A percentile compares a stretch with the other conserved stretches of the same genome.
Evolutionary conservation across 2,888 invertebrate species (phyloP).

Genomic region (Oegoconia quadripuncta): DNA sequence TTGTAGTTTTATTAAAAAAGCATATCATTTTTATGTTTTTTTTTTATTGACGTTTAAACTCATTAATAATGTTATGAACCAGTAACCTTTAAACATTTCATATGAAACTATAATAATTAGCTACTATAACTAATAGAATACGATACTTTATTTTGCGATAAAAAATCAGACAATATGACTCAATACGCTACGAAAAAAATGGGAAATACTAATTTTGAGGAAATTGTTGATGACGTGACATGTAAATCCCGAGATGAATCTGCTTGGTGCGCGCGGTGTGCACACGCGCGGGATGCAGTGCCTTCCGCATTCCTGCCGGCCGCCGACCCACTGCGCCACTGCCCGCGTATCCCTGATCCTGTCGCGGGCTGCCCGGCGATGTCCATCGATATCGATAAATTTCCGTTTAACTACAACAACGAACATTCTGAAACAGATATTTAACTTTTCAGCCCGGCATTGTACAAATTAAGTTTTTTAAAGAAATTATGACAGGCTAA

Average conservation of each 20-base stretch:
- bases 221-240: neutral
- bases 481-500: too few relatives aligned
- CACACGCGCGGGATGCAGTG: constrained; percentile 34
- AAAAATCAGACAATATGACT: too few relatives aligned
- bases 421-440: too few relatives aligned
- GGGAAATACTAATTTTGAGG: neutral
- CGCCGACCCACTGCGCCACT: constrained; percentile 75
- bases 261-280: constrained; percentile 32
- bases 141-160: too few relatives aligned
- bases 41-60: neutral
- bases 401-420: too few relatives aligned
- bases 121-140: too few relatives aligned
- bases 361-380: constrained; percentile 40
- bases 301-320: constrained; percentile 73
- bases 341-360: constrained; percentile 76
- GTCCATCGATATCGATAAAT: constrained; percentile 28
- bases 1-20: neutral
- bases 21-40: neutral
- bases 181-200: too few relatives aligned
- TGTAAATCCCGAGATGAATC: constrained; percentile 41
- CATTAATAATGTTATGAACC: too few relatives aligned
- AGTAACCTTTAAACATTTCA: too few relatives aligned
- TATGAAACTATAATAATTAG: too few relatives aligned
- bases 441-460: too few relatives aligned
- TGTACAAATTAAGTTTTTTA: too few relatives aligned